Percentiles rank a stretch among this genome's conserved stretches.
These are phyloP conservation scores for Hypercompe scribonia DNA, from an alignment of 2,888 invertebrate species.

Conservation along the genomic window DNA sequence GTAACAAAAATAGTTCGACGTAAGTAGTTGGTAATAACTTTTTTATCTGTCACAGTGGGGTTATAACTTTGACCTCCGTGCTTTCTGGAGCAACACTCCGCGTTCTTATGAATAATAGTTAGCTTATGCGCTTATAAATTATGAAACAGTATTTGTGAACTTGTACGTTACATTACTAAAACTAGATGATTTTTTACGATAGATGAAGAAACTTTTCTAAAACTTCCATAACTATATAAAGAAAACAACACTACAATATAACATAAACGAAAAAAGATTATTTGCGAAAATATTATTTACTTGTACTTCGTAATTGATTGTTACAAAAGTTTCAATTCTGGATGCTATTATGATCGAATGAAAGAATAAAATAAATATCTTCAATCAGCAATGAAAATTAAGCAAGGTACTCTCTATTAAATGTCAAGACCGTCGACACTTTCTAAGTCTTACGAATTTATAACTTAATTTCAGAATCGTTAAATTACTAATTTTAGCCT, in stretches of 20 bases:
- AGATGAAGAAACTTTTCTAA: no score
- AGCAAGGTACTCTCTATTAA: background rate
- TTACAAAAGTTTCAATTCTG: no score
- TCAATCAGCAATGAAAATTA: no score
- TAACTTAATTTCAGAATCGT: background rate
- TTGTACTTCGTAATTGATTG: no score
- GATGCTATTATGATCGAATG: no score
- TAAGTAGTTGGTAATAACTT: conserved; percentile 22
- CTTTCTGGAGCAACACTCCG: conserved; percentile 20
- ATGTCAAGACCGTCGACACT: background rate
- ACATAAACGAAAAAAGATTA: no score
- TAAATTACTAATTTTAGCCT: background rate
- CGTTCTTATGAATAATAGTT: conserved; percentile 23
- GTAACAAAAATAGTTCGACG: conserved; percentile 24
- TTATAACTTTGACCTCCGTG: conserved; percentile 28
- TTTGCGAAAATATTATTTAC: no score
- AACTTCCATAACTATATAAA: no score
- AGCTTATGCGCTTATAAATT: background rate
- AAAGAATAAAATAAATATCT: no score
- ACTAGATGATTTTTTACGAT: background rate
- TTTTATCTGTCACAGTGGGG: conserved; percentile 27
- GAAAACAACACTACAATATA: no score
- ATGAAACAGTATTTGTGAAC: background rate
- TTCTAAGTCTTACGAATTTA: background rate
- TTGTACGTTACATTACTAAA: background rate